phyloP scores from a whole-genome alignment of 2,797 vertebrate genomes.

The Perodicticus potto region DNA sequence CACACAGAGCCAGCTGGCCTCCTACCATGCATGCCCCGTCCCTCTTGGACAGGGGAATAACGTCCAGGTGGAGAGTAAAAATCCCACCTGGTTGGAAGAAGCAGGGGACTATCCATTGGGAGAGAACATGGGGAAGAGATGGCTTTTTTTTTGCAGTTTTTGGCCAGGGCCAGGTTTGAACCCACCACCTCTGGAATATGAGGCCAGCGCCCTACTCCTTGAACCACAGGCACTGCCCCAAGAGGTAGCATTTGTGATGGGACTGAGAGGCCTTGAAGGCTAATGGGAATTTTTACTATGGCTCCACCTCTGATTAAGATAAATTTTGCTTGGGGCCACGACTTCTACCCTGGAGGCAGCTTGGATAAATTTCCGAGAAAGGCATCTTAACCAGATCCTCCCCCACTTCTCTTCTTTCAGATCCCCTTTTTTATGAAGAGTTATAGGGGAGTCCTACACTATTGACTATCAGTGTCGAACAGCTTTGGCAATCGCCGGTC shows the following conservation, averaged over 20 bases:
- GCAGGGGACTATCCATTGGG: neutral
- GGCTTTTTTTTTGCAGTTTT: too few species aligned
- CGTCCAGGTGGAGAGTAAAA: neutral
- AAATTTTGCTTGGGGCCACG: neutral
- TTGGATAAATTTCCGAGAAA: neutral
- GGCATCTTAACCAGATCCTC: neutral
- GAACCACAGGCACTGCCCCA: neutral
- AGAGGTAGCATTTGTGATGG: neutral
- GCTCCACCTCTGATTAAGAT: neutral
- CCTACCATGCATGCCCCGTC: neutral
- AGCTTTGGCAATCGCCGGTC: neutral
- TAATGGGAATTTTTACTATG: neutral
- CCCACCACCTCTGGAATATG: too few species aligned
- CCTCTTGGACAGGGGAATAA: too few species aligned
- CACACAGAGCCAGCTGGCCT: rapidly evolving
- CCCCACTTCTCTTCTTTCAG: neutral
- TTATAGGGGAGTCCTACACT: neutral
- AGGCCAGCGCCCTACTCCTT: too few species aligned
- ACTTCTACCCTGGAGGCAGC: neutral
- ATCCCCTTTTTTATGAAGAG: neutral
- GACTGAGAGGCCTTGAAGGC: neutral
- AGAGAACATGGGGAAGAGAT: neutral
- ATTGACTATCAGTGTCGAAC: rapidly evolving
- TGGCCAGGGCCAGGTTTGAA: too few species aligned
- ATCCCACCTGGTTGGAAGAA: neutral